Evolutionary conservation across 92 coral and sea anemone species (phyloP), one percentile per base, ranked within the genome.

Genomic region (Porites evermanni): DNA sequence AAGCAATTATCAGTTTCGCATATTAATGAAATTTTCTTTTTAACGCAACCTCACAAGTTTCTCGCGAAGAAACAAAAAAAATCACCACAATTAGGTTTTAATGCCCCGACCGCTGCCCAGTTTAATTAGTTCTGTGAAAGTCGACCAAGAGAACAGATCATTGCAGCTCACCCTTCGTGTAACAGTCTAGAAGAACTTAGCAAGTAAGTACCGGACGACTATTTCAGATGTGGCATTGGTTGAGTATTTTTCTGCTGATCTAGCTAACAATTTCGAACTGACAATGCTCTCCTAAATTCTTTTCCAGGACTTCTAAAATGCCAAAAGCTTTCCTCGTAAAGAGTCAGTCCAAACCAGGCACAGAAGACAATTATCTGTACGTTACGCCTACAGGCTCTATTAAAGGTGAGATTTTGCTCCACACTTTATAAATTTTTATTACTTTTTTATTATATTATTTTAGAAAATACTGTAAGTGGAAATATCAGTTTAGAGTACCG

Each of bases 221-320:
- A 38, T 38, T 38, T 38, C 6, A 38, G 47, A 1, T 4, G 58
- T 1, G 19, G 21, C 16, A 2, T n/a, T 72, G 6, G 14, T 68
- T 70, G 5, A 4, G 29, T 14, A 50, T 19, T 72, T 50, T 24
- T n/a, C 18, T 53, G 24, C 64, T 8, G 24, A 53, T 53, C 18
- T 53, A 0, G 2, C 2, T 38, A 3, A 38, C 47, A 38, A 38
- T 38, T 29, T 38, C 47, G 6, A 3, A 38, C 47, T 38, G 47
- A 38, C 6, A 38, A 38, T 38, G 47, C 47, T 38, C 6, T 38
- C 47, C 16, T 11, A 19, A 7, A 21, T 12, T 14, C 8, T 76
- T 76, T 58, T 76, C 20, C 80, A 58, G 80, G 80, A 1, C 26
- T 76, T 58, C 8, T 0, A 23, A 76, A 59, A 76, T 76, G 80